Evolutionary conservation across 2,888 invertebrate species (phyloP).

Genomic region (Melanostoma mellinum): DNA sequence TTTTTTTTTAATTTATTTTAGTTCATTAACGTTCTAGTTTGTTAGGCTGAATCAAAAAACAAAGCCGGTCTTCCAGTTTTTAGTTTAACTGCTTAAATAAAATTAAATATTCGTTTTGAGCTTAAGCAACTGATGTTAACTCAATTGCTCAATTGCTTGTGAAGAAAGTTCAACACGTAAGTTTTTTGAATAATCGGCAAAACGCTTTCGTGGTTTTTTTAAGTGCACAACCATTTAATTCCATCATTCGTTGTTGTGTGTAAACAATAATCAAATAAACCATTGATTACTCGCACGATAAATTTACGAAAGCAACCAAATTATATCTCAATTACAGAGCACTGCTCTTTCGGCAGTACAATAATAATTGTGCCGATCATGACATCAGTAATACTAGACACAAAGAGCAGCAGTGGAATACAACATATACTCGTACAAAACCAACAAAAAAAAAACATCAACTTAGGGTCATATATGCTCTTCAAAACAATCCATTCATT

Average conservation of each 20-base stretch:
- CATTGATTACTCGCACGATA: slow-evolving; percentile 47
- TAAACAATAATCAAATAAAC: slow-evolving; percentile 46
- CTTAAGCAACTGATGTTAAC: no score
- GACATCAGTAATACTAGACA: slow-evolving; percentile 23
- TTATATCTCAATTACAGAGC: slow-evolving; percentile 49
- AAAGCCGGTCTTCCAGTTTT: no score
- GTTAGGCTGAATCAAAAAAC: no score
- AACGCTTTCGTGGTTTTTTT: not conserved
- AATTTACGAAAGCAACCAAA: slow-evolving; percentile 23
- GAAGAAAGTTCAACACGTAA: no score
- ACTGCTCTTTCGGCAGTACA: slow-evolving; percentile 12
- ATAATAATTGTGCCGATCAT: slow-evolving; percentile 27
- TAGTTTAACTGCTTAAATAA: no score
- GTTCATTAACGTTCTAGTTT: no score
- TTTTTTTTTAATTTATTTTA: no score
- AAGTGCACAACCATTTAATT: slow-evolving; percentile 43
- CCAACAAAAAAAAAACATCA: not conserved
- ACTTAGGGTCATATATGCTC: slow-evolving; percentile 18
- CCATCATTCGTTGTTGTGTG: slow-evolving; percentile 17
- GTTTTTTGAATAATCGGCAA: no score
- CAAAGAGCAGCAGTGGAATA: no score
- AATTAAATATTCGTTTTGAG: no score
- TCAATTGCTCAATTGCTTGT: no score
- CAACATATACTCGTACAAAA: no score
- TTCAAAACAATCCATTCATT: slow-evolving; percentile 21